phyloP scores from a whole-genome alignment of 2,888 invertebrate genomes.

The Hydraecia micacea region DNA sequence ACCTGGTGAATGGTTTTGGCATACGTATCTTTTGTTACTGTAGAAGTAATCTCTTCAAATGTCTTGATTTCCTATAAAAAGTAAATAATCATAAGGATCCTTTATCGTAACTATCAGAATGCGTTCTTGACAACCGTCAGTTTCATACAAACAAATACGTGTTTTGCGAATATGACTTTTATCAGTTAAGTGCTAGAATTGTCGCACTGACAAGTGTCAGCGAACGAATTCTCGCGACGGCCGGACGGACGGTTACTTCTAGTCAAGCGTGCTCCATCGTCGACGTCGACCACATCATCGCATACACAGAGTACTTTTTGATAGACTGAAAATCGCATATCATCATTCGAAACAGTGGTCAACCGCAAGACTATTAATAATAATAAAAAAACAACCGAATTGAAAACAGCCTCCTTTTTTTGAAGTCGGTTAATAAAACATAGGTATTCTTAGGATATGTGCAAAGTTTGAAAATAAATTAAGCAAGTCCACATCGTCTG shows the following conservation, averaged over 20 bases:
- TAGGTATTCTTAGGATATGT: neutral
- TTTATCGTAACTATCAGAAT: neutral
- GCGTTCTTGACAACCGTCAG: no score
- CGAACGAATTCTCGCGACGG: no score
- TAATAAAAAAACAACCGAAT: neutral
- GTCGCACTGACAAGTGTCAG: no score
- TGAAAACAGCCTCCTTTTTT: no score
- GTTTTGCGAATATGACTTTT: no score
- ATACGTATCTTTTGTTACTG: slow-evolving; percentile 77
- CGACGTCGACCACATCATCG: neutral
- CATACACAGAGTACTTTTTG: no score
- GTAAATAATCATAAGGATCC: neutral
- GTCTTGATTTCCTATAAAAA: slow-evolving; percentile 81
- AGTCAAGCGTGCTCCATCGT: neutral
- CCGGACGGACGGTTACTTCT: neutral
- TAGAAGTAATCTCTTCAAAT: slow-evolving; percentile 78
- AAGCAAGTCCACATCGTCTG: neutral
- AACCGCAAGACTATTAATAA: neutral
- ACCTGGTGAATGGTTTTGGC: slow-evolving; percentile 87
- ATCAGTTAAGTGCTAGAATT: no score
- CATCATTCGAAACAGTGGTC: neutral
- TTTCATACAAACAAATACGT: no score
- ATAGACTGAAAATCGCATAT: no score
- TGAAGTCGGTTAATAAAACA: neutral
- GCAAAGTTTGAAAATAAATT: slow-evolving; percentile 2